Percentiles rank a stretch among this genome's conserved stretches.
These are phyloP conservation scores for Limnephilus lunatus DNA, from an alignment of 2,888 invertebrate genomes.

Conservation along the genomic window DNA sequence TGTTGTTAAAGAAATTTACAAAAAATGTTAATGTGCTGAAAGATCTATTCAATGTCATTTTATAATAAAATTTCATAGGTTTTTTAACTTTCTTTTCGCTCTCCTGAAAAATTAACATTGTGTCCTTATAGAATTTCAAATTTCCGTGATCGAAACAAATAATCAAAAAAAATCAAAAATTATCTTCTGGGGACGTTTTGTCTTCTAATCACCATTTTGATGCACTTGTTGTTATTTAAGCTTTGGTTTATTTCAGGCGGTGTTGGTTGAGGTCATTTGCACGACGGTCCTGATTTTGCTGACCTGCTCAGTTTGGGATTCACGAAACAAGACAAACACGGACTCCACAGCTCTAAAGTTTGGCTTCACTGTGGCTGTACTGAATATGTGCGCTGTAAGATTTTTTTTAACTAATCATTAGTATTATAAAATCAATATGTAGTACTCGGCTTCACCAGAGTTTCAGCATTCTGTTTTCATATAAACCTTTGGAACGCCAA, in stretches of 20 bases:
- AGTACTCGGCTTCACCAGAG: no score
- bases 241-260: slow-evolving; percentile 72
- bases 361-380: slow-evolving; percentile 81
- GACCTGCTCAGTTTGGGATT: slow-evolving; percentile 86
- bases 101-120: no score
- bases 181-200: not conserved
- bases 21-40: no score
- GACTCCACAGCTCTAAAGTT: slow-evolving; percentile 83
- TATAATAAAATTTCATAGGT: no score
- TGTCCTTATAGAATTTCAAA: no score
- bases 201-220: not conserved
- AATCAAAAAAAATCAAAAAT: no score
- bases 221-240: not conserved
- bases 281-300: slow-evolving; percentile 82
- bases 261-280: slow-evolving; percentile 81
- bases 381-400: slow-evolving; percentile 82
- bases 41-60: no score
- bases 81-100: no score
- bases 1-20: no score
- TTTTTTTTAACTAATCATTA: not conserved
- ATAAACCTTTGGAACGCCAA: no score
- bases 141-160: no score
- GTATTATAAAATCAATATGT: not conserved
- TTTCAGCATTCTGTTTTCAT: no score
- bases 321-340: slow-evolving; percentile 79